Conservation (phyloP, 92 coral and sea anemone species). For the Siderastrea siderea region DNA sequence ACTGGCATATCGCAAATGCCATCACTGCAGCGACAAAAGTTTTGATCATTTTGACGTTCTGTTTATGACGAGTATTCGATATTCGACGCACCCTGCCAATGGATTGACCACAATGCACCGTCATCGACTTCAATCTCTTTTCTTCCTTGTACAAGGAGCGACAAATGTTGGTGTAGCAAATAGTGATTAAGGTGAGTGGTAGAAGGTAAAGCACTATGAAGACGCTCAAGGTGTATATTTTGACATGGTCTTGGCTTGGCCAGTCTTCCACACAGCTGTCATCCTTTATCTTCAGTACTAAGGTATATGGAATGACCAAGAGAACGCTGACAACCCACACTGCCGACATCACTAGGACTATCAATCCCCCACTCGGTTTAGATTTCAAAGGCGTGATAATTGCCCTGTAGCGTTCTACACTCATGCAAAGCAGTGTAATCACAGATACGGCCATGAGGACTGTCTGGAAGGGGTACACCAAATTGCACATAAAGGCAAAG, state of each 20-base stretch:
- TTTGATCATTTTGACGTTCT: constrained; percentile 65
- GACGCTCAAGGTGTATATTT: constrained; percentile 57
- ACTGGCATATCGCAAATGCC: constrained; percentile 75
- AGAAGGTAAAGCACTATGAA: constrained; percentile 65
- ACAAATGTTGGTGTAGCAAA: constrained; percentile 57
- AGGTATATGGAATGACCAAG: constrained; percentile 62
- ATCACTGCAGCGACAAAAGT: constrained; percentile 77
- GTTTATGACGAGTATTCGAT: constrained; percentile 4
- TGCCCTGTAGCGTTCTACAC: constrained; percentile 66
- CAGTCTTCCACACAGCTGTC: constrained; percentile 55
- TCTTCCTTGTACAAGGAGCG: constrained; percentile 37
- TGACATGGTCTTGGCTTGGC: constrained; percentile 47
- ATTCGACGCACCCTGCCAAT: constrained; percentile 1
- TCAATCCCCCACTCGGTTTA: constrained; percentile 34
- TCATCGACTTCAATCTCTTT: constrained; percentile 18
- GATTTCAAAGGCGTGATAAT: constrained; percentile 58
- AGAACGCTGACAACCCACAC: constrained; percentile 51
- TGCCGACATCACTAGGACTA: constrained; percentile 11
- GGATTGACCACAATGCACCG: not conserved
- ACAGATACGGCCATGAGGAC: constrained; percentile 73
- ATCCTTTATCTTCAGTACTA: constrained; percentile 29
- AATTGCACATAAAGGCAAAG: constrained; percentile 52
- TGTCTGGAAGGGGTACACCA: constrained; percentile 69
- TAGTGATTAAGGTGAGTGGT: constrained; percentile 68
- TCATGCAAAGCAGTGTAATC: constrained; percentile 56